Percentiles rank a stretch among this genome's conserved stretches.
These are phyloP conservation scores for Pseudomyrmex concolor DNA, from an alignment of 1,140 invertebrate genomes.

Conservation along the genomic window DNA sequence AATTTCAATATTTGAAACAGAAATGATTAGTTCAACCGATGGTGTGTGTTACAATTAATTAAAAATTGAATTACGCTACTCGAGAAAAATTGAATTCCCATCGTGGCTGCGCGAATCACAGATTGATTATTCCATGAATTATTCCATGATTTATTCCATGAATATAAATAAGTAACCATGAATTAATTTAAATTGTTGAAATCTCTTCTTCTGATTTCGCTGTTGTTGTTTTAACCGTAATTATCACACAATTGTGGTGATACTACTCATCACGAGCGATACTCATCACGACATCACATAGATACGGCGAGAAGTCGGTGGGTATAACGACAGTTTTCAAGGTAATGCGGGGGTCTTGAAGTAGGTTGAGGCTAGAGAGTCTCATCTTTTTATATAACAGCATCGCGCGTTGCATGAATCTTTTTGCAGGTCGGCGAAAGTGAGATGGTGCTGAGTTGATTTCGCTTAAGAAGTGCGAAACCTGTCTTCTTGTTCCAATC, in stretches of 20 bases:
- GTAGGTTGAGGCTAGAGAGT: conserved; percentile 77
- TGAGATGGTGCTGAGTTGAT: conserved; percentile 39
- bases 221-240: conserved; percentile 20
- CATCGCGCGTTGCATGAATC: conserved; percentile 68
- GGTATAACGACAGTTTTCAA: conserved; percentile 71
- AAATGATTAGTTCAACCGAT: too few relatives aligned
- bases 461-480: conserved; percentile 12
- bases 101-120: neutral
- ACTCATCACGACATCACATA: conserved; percentile 31
- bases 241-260: conserved; percentile 50
- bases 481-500: neutral
- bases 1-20: too few relatives aligned
- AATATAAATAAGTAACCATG: neutral
- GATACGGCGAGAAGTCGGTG: conserved; percentile 11
- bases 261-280: conserved; percentile 31
- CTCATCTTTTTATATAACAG: conserved; percentile 73
- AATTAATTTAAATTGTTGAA: conserved; percentile 29
- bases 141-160: too few relatives aligned
- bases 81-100: conserved; percentile 16
- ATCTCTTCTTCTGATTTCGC: conserved; percentile 23
- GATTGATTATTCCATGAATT: conserved; percentile 5
- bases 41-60: neutral
- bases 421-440: conserved; percentile 50
- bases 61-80: neutral
- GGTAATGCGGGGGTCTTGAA: conserved; percentile 74